Base-by-base conservation (phyloP, 2,888 invertebrate genomes). In the Melanostoma mellinum region DNA sequence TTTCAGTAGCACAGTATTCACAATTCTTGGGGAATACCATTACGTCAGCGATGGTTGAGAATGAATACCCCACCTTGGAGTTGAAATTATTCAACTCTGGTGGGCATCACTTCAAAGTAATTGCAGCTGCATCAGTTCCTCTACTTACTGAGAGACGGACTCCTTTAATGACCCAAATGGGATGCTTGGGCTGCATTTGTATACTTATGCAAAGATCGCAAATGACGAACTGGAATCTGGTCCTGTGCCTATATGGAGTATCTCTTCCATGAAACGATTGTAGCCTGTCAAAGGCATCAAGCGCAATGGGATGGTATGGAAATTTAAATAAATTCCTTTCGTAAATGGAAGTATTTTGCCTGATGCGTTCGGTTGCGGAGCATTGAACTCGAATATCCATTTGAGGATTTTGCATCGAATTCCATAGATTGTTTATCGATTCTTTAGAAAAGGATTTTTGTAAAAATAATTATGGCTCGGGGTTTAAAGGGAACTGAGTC, bases 141-240 rank as follows among this genome's bases (percentile, higher is more conserved):
- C 36, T 40, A 40, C 2, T 4, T 33, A n/a, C 46, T 6, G 30
- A 1, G 30, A 50, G 48, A 60, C 63, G 68, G 46, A 55, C 77
- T 74, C 71, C 75, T 84, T 84, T 84, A 79, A 79, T 84, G 69
- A 84, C 60, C 79, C 79, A 79, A 79, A 79, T 79, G 79, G 84
- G 78, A 67, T 60, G 53, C 68, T 52, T 55, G 60, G 32, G 67
- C 53, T 68, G 68, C 69, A 84, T 84, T 84, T 84, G 79, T 78
- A 84, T 78, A 20, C 20, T 20, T 20, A 20, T 84, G 84, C 74
- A 44, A 79, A 67, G 79, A 74, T 79, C 48, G 79, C 79, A 61
- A 79, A 84, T 84, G 79, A 84, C 69, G 84, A 84, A 84, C 84
- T 79, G 84, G 79, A 79, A 84, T 79, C 84, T 84, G 84, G 74